Percentiles rank a stretch among this genome's conserved stretches.
Conservation (phyloP, 2,888 invertebrate genomes). For the Slavum lentiscoides region DNA sequence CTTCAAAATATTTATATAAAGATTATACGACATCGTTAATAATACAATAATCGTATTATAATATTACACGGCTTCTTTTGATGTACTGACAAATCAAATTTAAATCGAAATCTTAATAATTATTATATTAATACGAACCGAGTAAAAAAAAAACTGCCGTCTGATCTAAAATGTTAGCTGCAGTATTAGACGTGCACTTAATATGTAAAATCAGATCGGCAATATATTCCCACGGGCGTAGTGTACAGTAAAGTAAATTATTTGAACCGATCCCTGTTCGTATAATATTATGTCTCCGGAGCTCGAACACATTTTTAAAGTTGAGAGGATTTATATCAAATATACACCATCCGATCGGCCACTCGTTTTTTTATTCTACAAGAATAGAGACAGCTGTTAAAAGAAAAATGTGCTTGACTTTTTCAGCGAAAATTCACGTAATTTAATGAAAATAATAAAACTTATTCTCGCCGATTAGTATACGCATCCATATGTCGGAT, state of each 20-base stretch:
- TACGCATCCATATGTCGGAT: no score
- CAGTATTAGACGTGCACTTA: conserved; percentile 17
- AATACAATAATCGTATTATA: no score
- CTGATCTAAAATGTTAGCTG: background rate
- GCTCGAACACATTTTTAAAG: conserved; percentile 28
- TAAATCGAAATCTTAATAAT: no score
- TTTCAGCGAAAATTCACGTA: no score
- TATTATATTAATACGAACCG: background rate
- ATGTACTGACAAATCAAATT: no score
- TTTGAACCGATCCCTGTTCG: conserved; percentile 27
- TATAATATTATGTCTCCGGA: conserved; percentile 38
- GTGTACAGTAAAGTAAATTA: conserved; percentile 7
- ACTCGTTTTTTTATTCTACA: background rate
- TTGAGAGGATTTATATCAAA: background rate
- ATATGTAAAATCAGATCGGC: conserved; percentile 36
- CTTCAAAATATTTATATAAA: no score
- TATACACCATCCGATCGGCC: background rate
- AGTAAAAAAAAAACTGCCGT: background rate
- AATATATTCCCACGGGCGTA: conserved; percentile 17
- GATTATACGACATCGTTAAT: no score
- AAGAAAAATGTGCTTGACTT: no score
- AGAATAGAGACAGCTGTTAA: no score
- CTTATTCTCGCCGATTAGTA: no score
- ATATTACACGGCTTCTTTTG: no score
- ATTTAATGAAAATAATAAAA: no score